A percentile compares a stretch with the other conserved stretches of the same genome.
phyloP scores from a whole-genome alignment of 2,888 invertebrate genomes.

The Brachyopa scutellaris region DNA sequence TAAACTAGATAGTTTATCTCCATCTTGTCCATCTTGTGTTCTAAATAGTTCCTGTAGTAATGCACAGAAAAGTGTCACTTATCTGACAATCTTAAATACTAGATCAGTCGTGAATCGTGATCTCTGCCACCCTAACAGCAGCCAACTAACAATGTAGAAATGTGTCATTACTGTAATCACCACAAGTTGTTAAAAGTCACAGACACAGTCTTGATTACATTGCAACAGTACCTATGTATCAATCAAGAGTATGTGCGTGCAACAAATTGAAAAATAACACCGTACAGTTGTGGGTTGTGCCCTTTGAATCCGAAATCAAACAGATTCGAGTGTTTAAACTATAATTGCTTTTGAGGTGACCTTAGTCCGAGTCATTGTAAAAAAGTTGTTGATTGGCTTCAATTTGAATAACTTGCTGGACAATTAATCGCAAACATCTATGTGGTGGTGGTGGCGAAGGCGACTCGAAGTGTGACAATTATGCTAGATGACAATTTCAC shows the following conservation, averaged over 20 bases:
- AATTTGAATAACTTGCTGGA: slow-evolving; percentile 12
- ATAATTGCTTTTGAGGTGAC: background rate
- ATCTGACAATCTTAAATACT: too few relatives aligned
- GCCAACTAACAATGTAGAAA: too few relatives aligned
- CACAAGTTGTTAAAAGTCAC: too few relatives aligned
- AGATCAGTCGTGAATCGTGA: too few relatives aligned
- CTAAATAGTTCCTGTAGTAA: too few relatives aligned
- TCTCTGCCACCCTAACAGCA: too few relatives aligned
- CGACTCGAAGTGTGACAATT: background rate
- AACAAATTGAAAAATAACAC: slow-evolving; percentile 1
- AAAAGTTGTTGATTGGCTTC: slow-evolving; percentile 3
- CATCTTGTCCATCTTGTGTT: too few relatives aligned
- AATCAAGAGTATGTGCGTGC: background rate
- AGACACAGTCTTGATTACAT: background rate
- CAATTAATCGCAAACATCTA: slow-evolving; percentile 30
- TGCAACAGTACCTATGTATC: background rate
- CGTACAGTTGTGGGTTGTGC: too few relatives aligned
- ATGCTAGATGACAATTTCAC: background rate
- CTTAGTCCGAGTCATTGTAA: background rate
- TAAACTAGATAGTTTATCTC: too few relatives aligned
- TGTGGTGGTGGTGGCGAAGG: too few relatives aligned
- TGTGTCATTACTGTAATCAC: too few relatives aligned
- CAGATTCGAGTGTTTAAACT: background rate
- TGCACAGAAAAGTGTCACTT: too few relatives aligned
- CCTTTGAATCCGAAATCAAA: background rate